A percentile compares a stretch with the other conserved stretches of the same genome.
phyloP scores from a whole-genome alignment of 2,797 vertebrate genomes.

The Alcedo quadribrachys region DNA sequence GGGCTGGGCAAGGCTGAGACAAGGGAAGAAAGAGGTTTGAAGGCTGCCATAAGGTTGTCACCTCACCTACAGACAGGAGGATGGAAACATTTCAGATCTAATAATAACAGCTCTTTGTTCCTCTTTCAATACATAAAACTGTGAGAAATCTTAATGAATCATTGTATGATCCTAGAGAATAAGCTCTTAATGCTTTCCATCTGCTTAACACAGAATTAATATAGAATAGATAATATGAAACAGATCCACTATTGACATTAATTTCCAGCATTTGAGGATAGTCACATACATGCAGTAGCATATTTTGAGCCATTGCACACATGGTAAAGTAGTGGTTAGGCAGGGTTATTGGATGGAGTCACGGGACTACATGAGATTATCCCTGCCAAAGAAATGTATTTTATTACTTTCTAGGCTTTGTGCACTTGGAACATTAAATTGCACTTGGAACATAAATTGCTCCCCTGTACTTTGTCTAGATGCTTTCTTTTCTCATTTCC shows the following conservation, averaged over 20 bases:
- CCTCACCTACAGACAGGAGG: neutral
- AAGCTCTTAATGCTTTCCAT: neutral
- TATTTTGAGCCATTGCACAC: neutral
- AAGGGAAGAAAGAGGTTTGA: neutral
- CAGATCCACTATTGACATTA: neutral
- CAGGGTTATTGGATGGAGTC: neutral
- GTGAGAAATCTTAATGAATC: neutral
- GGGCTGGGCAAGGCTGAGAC: neutral
- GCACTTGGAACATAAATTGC: neutral
- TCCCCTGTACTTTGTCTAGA: neutral
- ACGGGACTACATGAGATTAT: neutral
- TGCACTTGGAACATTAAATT: neutral
- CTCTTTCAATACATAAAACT: neutral
- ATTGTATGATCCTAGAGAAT: neutral
- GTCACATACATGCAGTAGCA: neutral
- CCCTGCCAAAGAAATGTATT: neutral
- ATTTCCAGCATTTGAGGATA: neutral
- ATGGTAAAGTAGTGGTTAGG: neutral
- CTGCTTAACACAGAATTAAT: neutral
- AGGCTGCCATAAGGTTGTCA: neutral
- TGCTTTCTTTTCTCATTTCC: conserved; percentile 57
- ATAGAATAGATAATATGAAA: neutral
- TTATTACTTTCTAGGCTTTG: neutral
- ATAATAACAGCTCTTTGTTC: neutral
- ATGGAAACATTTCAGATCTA: neutral